phyloP scores from a whole-genome alignment of 1,140 invertebrate genomes.

The Telenomus remus region DNA sequence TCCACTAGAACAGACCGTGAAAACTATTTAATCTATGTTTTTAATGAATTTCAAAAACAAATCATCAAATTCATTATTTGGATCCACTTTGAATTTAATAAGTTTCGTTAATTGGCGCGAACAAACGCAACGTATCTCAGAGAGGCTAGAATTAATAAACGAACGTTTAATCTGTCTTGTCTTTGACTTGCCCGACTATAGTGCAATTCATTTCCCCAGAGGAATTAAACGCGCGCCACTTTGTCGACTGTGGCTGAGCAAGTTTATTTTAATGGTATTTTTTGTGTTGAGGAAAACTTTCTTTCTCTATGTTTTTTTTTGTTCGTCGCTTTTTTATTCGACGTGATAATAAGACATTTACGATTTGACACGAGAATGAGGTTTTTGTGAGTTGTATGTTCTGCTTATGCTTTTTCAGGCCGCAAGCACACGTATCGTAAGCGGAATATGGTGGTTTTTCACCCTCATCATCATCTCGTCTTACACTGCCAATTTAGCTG shows the following conservation, averaged over 20 bases:
- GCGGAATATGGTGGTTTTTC: conserved; percentile 93
- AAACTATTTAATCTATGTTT: no score
- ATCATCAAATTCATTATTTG: not conserved
- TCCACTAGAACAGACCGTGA: no score
- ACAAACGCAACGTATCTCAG: conserved; percentile 28
- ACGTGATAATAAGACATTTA: not conserved
- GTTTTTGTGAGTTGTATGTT: no score
- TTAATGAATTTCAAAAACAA: no score
- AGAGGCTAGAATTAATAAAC: conserved; percentile 26
- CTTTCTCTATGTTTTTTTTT: not conserved
- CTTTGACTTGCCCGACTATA: conserved; percentile 14
- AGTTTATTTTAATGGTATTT: not conserved
- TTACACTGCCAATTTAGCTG: conserved; percentile 92
- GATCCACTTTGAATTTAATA: conserved; percentile 24
- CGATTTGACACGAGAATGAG: not conserved
- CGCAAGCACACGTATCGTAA: conserved; percentile 84
- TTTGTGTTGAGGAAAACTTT: not conserved
- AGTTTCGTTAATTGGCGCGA: conserved; percentile 26
- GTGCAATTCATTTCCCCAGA: conserved; percentile 3
- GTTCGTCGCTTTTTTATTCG: not conserved
- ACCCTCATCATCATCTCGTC: conserved; percentile 92
- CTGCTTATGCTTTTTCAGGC: conserved; percentile 72
- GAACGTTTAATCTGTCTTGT: conserved; percentile 28
- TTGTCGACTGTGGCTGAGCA: not conserved
- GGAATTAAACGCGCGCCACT: conserved; percentile 3